A percentile compares a stretch with the other conserved stretches of the same genome.
Conservation (phyloP, 2,888 invertebrate species). For the Caenorhabditis panamensis region DNA sequence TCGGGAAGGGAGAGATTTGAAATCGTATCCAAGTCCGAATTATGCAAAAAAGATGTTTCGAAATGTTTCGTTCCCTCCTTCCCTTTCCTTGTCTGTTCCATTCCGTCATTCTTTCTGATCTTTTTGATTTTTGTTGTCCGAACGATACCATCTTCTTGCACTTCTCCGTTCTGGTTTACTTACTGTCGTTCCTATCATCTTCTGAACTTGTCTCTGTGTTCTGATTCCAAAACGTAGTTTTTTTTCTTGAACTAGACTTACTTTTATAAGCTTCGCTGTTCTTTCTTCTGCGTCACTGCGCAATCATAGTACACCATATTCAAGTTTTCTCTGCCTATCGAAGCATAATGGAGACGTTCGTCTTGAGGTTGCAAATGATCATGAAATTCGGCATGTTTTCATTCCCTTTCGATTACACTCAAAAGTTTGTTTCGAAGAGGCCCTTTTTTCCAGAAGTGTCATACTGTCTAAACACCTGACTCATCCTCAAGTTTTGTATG, state of each 20-base stretch:
- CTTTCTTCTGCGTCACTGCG: constrained; percentile 31
- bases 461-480: constrained; percentile 52
- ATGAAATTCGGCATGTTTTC: constrained; percentile 9
- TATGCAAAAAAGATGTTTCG: too few species aligned
- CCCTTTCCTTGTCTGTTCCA: too few species aligned
- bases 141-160: neutral
- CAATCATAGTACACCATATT: constrained; percentile 46
- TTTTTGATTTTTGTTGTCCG: too few species aligned
- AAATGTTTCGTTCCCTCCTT: too few species aligned
- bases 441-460: constrained; percentile 9
- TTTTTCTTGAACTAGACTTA: neutral
- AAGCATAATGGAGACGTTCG: constrained; percentile 52
- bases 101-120: neutral
- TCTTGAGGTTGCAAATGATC: constrained; percentile 24
- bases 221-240: too few species aligned
- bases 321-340: constrained; percentile 30
- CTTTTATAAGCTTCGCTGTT: constrained; percentile 24
- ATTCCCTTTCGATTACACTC: constrained; percentile 14
- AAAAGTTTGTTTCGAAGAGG: constrained; percentile 14
- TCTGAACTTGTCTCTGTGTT: neutral
- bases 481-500: constrained; percentile 30
- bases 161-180: too few species aligned
- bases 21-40: too few species aligned
- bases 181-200: too few species aligned
- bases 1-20: too few species aligned